Evolutionary conservation across 2,113 vertebrate genomes (phyloP).

Genomic region (Passer domesticus): DNA sequence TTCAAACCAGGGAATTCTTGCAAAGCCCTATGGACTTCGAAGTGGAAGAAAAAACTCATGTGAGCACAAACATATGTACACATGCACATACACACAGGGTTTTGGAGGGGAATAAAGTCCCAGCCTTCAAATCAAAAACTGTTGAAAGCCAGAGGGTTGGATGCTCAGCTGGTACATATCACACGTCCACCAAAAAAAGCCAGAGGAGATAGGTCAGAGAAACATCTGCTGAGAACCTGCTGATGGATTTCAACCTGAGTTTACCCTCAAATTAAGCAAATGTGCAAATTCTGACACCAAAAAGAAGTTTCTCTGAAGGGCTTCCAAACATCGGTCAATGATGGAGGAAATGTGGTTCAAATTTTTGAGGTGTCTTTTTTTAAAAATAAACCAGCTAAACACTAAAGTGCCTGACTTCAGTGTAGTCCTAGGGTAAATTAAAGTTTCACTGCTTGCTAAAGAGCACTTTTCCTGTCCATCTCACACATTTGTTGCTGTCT

Average conservation of each 20-base stretch:
- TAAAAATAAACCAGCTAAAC: background rate
- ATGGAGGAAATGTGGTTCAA: background rate
- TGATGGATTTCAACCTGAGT: background rate
- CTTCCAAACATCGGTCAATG: background rate
- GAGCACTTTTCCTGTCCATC: background rate
- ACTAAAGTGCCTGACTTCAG: background rate
- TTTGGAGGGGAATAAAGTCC: background rate
- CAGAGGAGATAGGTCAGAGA: background rate
- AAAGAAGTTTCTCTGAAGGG: background rate
- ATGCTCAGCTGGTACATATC: background rate
- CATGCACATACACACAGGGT: background rate
- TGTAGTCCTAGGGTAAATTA: background rate
- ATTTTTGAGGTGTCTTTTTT: background rate
- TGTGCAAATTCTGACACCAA: constrained; percentile 16
- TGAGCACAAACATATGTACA: background rate
- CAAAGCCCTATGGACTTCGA: background rate
- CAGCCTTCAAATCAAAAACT: constrained; percentile 17
- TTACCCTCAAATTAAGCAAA: constrained; percentile 15
- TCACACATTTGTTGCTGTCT: background rate
- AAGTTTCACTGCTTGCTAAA: background rate
- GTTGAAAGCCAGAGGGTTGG: background rate
- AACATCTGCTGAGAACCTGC: constrained; percentile 28
- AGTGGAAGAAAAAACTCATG: background rate
- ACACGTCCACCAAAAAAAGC: background rate
- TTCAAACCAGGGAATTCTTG: background rate